A percentile compares a stretch with the other conserved stretches of the same genome.
phyloP scores from a whole-genome alignment of 2,113 vertebrate genomes.

The Steatornis caripensis region DNA sequence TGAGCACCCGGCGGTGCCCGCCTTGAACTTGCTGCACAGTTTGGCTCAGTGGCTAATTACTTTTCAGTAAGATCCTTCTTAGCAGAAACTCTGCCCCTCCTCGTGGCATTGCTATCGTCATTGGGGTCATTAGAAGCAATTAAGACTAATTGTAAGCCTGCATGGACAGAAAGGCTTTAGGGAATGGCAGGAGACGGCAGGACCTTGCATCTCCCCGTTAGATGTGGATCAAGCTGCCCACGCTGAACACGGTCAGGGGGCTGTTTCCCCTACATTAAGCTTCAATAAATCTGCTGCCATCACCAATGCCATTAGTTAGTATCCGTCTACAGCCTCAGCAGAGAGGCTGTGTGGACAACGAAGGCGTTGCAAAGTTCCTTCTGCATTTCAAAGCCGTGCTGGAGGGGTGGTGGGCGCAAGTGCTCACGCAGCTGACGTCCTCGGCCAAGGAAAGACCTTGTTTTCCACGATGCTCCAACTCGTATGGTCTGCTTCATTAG shows the following conservation, averaged over 20 bases:
- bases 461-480: fast-evolving
- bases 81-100: neutral
- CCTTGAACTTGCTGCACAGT: fast-evolving
- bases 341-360: fast-evolving
- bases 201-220: neutral
- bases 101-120: neutral
- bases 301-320: neutral
- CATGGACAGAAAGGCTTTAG: neutral
- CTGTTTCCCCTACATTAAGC: neutral
- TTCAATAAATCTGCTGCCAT: neutral
- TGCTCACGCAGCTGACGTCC: neutral
- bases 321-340: neutral
- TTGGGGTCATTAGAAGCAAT: neutral
- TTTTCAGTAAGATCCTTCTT: neutral
- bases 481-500: no score
- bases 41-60: neutral
- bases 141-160: neutral
- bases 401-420: neutral
- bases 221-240: neutral
- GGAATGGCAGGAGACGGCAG: neutral
- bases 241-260: neutral
- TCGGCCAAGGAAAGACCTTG: neutral
- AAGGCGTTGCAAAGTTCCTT: neutral
- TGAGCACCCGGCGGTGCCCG: neutral
- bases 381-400: neutral